phyloP scores from a whole-genome alignment of 1,140 invertebrate genomes.

The Maconellicoccus hirsutus region DNA sequence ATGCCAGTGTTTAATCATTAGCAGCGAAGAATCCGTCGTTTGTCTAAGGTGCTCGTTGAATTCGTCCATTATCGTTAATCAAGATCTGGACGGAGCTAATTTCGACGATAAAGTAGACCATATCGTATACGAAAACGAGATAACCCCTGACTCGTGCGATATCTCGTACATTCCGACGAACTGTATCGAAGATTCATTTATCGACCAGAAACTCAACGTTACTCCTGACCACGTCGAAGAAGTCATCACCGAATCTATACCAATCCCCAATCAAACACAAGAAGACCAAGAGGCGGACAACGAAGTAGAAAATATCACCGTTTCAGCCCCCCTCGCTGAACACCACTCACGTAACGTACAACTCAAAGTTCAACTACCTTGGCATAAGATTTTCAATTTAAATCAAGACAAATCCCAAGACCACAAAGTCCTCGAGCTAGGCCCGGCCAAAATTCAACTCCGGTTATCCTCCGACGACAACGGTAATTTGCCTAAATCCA shows the following conservation, averaged over 20 bases:
- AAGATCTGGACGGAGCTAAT: background rate
- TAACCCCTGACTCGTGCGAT: background rate
- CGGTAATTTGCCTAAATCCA: background rate
- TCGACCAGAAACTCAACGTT: background rate
- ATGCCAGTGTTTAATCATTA: conserved; percentile 14
- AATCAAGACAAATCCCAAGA: background rate
- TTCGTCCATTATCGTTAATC: conserved; percentile 7
- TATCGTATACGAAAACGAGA: background rate
- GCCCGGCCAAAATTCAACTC: conserved; percentile 24
- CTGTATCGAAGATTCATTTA: background rate
- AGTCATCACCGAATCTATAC: background rate
- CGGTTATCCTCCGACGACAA: conserved; percentile 12
- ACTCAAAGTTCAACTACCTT: conserved; percentile 25
- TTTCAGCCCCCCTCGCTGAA: background rate
- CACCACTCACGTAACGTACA: background rate
- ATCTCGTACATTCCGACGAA: background rate
- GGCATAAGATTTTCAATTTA: conserved; percentile 25
- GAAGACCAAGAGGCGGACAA: background rate
- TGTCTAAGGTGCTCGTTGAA: conserved; percentile 1
- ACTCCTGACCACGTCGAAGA: background rate
- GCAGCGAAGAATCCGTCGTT: conserved; percentile 9
- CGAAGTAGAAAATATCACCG: background rate
- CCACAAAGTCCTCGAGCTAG: conserved; percentile 11
- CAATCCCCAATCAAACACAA: background rate
- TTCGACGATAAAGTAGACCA: no score